A percentile compares a stretch with the other conserved stretches of the same genome.
phyloP scores from a whole-genome alignment of 2,888 invertebrate genomes.

The Harpalus rubripes region DNA sequence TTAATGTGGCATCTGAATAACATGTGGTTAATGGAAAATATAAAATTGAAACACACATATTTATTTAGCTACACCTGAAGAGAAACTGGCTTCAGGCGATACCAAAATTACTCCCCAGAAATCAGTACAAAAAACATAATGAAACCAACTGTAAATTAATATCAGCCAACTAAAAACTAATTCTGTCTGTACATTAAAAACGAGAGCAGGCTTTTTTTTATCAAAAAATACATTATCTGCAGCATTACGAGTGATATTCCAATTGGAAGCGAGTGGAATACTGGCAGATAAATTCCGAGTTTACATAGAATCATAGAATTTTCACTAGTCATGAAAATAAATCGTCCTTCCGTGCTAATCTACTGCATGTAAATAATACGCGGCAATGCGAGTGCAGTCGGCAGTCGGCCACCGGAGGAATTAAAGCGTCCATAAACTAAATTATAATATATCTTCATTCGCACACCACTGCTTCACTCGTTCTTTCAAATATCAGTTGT shows the following conservation, averaged over 20 bases:
- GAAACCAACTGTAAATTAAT: conserved; percentile 57
- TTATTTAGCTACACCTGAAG: conserved; percentile 45
- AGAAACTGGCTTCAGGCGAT: conserved; percentile 22
- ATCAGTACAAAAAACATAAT: conserved; percentile 35
- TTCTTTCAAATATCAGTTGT: neutral
- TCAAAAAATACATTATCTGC: conserved; percentile 65
- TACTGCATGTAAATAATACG: conserved; percentile 65
- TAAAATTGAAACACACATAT: neutral
- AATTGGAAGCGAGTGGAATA: conserved; percentile 46
- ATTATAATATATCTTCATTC: conserved; percentile 67
- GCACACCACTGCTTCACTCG: neutral
- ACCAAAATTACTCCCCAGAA: conserved; percentile 31
- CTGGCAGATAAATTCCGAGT: conserved; percentile 64
- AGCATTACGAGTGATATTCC: conserved; percentile 64
- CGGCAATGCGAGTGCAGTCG: conserved; percentile 11
- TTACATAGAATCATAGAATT: conserved; percentile 67
- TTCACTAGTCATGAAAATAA: conserved; percentile 67
- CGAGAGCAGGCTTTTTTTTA: conserved; percentile 40
- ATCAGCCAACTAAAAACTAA: conserved; percentile 54
- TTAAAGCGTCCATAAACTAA: conserved; percentile 64
- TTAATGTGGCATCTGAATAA: neutral
- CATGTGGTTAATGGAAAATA: neutral
- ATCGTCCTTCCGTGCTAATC: conserved; percentile 66
- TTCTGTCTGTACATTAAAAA: conserved; percentile 52
- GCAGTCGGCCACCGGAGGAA: conserved; percentile 22